Conservation (phyloP, 2,888 invertebrate species). For the Pseudococcus viburni region DNA sequence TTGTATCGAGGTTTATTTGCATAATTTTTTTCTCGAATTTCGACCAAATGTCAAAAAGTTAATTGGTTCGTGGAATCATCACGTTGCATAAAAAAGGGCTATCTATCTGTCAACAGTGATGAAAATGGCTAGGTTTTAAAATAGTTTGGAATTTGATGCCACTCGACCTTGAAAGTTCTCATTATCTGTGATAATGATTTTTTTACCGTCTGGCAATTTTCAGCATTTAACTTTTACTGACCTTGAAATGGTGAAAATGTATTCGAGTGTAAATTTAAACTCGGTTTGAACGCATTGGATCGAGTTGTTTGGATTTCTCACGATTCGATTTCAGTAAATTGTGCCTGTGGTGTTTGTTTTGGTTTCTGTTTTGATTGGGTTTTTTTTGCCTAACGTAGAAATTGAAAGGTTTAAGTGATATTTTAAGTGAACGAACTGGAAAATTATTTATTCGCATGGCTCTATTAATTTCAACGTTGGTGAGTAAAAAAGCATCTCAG, state of each 20-base stretch:
- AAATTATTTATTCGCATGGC: too few species aligned
- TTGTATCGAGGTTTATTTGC: neutral
- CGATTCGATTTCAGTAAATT: too few species aligned
- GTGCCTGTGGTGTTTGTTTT: too few species aligned
- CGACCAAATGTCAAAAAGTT: neutral
- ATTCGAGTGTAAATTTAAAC: neutral
- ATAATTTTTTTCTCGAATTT: neutral
- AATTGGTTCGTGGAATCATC: neutral
- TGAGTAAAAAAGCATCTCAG: too few species aligned
- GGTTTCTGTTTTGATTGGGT: too few species aligned
- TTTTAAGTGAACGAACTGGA: too few species aligned
- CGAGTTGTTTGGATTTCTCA: too few species aligned
- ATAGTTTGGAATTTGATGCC: neutral
- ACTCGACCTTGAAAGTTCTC: neutral
- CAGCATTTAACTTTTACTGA: neutral
- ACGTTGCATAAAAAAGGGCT: neutral
- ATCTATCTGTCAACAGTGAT: neutral
- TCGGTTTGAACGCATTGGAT: too few species aligned
- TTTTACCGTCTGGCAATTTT: neutral
- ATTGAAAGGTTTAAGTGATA: too few species aligned
- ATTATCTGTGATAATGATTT: slow-evolving; percentile 1
- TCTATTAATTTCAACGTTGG: too few species aligned
- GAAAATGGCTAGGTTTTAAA: neutral
- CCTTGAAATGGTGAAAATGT: neutral
- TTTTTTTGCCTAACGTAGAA: too few species aligned